A percentile compares a stretch with the other conserved stretches of the same genome.
Evolutionary conservation across 1,140 invertebrate species (phyloP).

Genomic region (Nymphalis io): DNA sequence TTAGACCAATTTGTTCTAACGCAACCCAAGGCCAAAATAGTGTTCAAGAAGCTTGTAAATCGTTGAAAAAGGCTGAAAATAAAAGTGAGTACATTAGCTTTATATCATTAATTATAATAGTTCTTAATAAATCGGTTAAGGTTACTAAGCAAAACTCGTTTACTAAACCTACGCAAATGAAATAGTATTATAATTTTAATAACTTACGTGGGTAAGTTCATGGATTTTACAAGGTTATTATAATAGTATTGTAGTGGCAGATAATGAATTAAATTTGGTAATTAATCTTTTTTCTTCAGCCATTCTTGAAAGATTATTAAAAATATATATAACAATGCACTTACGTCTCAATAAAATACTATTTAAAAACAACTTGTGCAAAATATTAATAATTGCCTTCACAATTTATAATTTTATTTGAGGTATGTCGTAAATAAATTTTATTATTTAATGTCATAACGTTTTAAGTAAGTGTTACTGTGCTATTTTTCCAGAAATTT

Average conservation of each 20-base stretch:
- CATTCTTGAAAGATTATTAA: no score
- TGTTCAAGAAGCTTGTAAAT: conserved; percentile 47
- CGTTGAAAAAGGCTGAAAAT: conserved; percentile 48
- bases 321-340: no score
- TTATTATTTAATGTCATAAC: no score
- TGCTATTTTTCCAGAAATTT: conserved; percentile 44
- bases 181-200: conserved; percentile 25
- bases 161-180: conserved; percentile 29
- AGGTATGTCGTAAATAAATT: no score
- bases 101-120: background rate
- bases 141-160: conserved; percentile 11
- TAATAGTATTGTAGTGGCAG: no score
- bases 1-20: conserved; percentile 53
- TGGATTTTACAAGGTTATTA: background rate
- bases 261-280: no score
- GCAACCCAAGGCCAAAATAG: conserved; percentile 35
- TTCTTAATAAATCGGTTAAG: conserved; percentile 9
- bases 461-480: no score
- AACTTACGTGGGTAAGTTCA: conserved; percentile 4
- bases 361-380: no score
- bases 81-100: conserved; percentile 47
- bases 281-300: no score
- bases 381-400: no score
- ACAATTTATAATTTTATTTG: no score
- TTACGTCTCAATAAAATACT: background rate